phyloP scores from a whole-genome alignment of 2,888 invertebrate species.

The Margaritifera margaritifera region DNA sequence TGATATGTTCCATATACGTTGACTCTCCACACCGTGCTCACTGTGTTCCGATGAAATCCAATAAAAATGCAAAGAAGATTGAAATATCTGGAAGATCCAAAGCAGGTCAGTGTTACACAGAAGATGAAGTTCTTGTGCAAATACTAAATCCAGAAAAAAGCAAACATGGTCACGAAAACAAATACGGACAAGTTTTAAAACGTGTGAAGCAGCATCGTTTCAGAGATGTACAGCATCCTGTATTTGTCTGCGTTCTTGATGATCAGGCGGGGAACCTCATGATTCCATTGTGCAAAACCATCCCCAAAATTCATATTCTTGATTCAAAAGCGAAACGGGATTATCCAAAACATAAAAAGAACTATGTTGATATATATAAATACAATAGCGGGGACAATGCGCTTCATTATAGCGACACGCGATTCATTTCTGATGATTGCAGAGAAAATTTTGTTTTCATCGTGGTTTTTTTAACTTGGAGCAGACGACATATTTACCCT shows the following conservation, averaged over 20 bases:
- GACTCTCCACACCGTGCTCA: conserved; percentile 35
- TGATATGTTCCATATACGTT: conserved; percentile 33
- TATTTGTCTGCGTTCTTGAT: conserved; percentile 45
- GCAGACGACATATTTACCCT: conserved; percentile 16
- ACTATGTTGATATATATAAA: conserved; percentile 31
- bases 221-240: conserved; percentile 32
- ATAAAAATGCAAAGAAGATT: conserved; percentile 16
- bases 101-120: conserved; percentile 41
- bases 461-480: conserved; percentile 27
- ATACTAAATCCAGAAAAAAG: conserved; percentile 23
- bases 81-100: conserved; percentile 45
- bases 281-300: conserved; percentile 36
- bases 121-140: conserved; percentile 48
- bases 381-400: conserved; percentile 7
- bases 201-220: conserved; percentile 12
- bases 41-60: conserved; percentile 27
- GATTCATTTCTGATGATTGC: conserved; percentile 10
- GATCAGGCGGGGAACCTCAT: conserved; percentile 37
- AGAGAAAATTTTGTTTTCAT: conserved; percentile 16
- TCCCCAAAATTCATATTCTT: conserved; percentile 33
- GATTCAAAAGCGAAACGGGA: conserved; percentile 8
- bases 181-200: conserved; percentile 17
- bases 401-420: conserved; percentile 3
- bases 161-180: conserved; percentile 6
- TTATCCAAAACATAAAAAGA: conserved; percentile 3